phyloP scores from a whole-genome alignment of 1,140 invertebrate genomes.

The Lordiphosa collinella region DNA sequence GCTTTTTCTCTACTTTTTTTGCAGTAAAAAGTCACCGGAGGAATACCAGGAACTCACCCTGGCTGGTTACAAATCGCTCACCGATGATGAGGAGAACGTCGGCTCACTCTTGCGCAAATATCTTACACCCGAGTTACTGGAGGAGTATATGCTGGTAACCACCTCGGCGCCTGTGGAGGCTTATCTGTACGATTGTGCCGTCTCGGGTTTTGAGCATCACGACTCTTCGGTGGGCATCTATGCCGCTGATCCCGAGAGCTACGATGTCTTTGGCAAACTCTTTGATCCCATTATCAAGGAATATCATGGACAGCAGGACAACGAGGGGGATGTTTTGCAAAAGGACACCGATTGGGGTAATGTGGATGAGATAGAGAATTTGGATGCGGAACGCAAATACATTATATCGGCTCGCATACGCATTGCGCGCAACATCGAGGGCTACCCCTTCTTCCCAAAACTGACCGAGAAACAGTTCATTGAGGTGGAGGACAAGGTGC shows the following conservation, averaged over 20 bases:
- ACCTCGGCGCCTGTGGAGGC: slow-evolving; percentile 81
- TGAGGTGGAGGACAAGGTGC: slow-evolving; percentile 68
- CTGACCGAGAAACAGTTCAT: slow-evolving; percentile 85
- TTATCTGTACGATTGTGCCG: slow-evolving; percentile 84
- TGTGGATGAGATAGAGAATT: slow-evolving; percentile 83
- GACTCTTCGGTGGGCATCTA: slow-evolving; percentile 86
- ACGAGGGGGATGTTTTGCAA: slow-evolving; percentile 82
- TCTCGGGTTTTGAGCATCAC: slow-evolving; percentile 84
- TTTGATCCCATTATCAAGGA: slow-evolving; percentile 90
- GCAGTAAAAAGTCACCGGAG: slow-evolving; percentile 72
- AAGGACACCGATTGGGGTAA: slow-evolving; percentile 85
- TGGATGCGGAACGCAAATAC: slow-evolving; percentile 86
- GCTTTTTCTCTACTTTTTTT: background rate
- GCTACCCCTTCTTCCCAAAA: slow-evolving; percentile 89
- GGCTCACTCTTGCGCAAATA: slow-evolving; percentile 88
- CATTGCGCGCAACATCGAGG: slow-evolving; percentile 85
- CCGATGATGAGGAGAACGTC: slow-evolving; percentile 81
- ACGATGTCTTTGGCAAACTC: slow-evolving; percentile 84
- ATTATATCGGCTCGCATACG: slow-evolving; percentile 88
- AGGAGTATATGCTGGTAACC: slow-evolving; percentile 83
- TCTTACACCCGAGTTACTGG: slow-evolving; percentile 83
- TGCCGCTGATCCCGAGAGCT: slow-evolving; percentile 87
- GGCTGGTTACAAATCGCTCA: slow-evolving; percentile 83
- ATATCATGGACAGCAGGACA: slow-evolving; percentile 85
- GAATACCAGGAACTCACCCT: slow-evolving; percentile 80